Conservation (phyloP, 2,888 invertebrate species). For the Thecocarcelia acutangulata region DNA sequence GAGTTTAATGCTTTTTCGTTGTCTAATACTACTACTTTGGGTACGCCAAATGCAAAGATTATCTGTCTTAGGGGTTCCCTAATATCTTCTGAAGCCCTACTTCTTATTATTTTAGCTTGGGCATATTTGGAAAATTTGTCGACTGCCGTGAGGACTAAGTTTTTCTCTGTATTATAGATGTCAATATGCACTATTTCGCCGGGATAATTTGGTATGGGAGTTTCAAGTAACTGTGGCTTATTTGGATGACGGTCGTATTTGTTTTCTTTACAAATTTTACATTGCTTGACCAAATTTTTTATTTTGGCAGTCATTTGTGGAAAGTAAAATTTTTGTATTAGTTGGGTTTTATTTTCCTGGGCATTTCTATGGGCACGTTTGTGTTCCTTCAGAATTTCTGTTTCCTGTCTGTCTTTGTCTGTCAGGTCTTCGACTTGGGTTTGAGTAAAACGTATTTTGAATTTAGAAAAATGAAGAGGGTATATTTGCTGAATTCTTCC, state of each 20-base stretch:
- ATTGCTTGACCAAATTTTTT: neutral
- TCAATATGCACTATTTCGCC: conserved; percentile 19
- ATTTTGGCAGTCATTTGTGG: neutral
- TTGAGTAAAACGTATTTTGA: neutral
- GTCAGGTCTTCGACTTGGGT: neutral
- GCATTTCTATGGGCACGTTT: neutral
- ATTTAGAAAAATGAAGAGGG: neutral
- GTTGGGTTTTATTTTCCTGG: neutral
- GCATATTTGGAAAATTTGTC: too few relatives aligned
- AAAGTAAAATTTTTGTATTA: neutral
- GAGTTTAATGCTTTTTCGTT: too few relatives aligned
- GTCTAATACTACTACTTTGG: too few relatives aligned
- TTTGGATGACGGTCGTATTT: neutral
- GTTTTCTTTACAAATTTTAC: neutral
- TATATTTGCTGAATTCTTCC: conserved; percentile 1
- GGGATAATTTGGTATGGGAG: conserved; percentile 18
- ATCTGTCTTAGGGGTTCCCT: too few relatives aligned
- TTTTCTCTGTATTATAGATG: conserved; percentile 19
- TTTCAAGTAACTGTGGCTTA: conserved; percentile 5
- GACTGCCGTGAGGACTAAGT: too few relatives aligned
- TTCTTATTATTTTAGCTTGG: neutral
- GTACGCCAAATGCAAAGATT: too few relatives aligned
- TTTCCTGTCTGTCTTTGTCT: neutral
- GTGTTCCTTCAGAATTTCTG: neutral
- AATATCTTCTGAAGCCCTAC: too few relatives aligned